Conservation (phyloP, 2,113 vertebrate species). For the Artemisiospiza belli region DNA sequence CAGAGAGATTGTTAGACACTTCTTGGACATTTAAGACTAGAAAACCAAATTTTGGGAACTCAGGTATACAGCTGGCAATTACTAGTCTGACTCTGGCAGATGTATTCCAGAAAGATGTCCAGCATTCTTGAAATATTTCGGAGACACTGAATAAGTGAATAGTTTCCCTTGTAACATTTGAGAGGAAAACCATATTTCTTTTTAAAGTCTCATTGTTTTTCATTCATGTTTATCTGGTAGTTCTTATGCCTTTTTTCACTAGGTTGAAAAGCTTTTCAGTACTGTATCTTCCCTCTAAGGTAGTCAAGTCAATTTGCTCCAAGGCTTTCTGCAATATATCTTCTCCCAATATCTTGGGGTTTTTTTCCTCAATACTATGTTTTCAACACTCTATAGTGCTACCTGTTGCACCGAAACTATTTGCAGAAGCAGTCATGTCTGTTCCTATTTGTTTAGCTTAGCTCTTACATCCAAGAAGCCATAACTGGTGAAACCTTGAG, state of each 20-base stretch:
- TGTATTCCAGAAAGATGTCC: not conserved
- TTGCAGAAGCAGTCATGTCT: not conserved
- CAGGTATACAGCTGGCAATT: not conserved
- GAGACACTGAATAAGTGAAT: not conserved
- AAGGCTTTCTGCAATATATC: not conserved
- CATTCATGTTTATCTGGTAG: not conserved
- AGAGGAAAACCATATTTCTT: not conserved
- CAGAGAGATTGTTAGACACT: not conserved
- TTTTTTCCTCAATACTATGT: not conserved
- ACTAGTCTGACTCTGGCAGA: not conserved
- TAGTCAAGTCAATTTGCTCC: not conserved
- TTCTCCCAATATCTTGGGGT: not conserved
- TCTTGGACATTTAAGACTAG: not conserved
- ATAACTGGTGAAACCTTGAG: not conserved
- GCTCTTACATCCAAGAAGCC: not conserved
- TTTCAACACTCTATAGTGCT: not conserved
- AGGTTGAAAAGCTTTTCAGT: not conserved
- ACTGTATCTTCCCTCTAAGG: not conserved
- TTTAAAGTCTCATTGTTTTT: not conserved
- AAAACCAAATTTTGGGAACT: not conserved
- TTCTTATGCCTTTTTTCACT: not conserved
- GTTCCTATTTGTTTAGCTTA: not conserved
- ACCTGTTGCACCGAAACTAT: not conserved
- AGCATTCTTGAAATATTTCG: not conserved
- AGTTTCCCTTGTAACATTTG: not conserved